Conservation (phyloP, 2,888 invertebrate genomes). For the Ditylenchus weischeri region DNA sequence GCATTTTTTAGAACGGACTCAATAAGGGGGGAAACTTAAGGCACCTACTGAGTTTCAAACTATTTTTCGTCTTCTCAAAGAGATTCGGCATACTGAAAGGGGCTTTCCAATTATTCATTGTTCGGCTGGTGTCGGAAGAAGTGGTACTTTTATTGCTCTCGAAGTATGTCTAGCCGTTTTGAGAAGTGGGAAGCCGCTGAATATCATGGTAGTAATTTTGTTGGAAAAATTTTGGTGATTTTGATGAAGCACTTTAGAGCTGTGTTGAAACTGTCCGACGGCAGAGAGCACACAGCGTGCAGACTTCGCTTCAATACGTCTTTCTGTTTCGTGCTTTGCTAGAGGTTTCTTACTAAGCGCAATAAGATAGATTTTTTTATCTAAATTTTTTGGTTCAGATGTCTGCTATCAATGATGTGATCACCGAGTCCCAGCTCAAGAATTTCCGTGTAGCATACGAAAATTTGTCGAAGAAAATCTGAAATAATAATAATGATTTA, state of each 20-base stretch:
- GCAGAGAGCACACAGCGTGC: conserved; percentile 1
- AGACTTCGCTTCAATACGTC: background rate
- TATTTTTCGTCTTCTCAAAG: background rate
- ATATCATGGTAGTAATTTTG: background rate
- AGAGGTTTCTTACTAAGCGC: no score
- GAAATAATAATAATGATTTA: no score
- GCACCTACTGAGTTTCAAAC: conserved; percentile 1
- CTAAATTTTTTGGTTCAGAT: background rate
- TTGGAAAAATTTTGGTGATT: background rate
- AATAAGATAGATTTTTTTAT: no score
- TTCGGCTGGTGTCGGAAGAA: conserved; percentile 1
- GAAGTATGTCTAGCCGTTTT: conserved; percentile 2
- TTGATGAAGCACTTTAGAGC: background rate
- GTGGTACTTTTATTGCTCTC: conserved; percentile 1
- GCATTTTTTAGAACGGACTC: background rate
- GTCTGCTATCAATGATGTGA: conserved; percentile 10
- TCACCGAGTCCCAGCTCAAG: conserved; percentile 7
- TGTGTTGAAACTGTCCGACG: conserved; percentile 3
- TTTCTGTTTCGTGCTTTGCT: background rate
- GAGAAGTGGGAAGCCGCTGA: background rate
- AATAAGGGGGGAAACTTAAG: background rate
- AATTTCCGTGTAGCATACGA: conserved; percentile 5
- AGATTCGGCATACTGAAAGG: background rate
- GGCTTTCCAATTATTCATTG: background rate
- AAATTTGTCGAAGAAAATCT: conserved; percentile 6